Base-by-base conservation (phyloP, 2,888 invertebrate genomes). In the Dexiosoma caninum region DNA sequence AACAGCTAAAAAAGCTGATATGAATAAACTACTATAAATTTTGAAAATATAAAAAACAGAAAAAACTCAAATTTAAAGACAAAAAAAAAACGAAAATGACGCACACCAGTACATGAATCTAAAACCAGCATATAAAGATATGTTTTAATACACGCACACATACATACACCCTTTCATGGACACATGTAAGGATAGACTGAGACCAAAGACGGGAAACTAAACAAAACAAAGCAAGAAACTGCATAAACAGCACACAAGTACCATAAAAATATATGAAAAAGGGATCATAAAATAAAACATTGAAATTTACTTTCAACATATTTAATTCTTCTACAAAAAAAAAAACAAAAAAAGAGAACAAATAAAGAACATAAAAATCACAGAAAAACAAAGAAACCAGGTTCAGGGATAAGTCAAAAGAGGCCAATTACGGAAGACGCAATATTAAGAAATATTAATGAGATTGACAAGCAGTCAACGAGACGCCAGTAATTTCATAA, bases 11-110 rank as follows among this genome's bases (percentile, higher is more conserved):
- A 62, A 30, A 79, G 53, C 62, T 57, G 77, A 70, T 77, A 81
- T 77, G 81, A 81, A 77, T 81, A 81, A 81, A 81, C 76, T 72
- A 77, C 81, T 81, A 77, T 81, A 77, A 81, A 72, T 81, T 66
- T 32, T 1, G 14, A 66, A 60, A 79, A n/a, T n/a, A n/a, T n/a
- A n/a, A 71, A 70, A 42, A 14, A 53, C 21, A 42, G 5, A 40
- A 49, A 27, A 27, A 3, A 10, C n/a, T 12, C 37, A 49, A 23
- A 23, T n/a, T 10, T 21, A 49, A 37, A 21, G 21, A 57, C 40
- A 23, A 46, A 21, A 51, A 46, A 21, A 14, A 46, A 62, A 55
- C 30, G 55, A n/a, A n/a, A n/a, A n/a, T n/a, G n/a, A n/a, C 19
- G 21, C 49, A 49, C 16, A 42, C 51, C 40, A 64, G 32, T 49